Conservation (phyloP, 2,888 invertebrate genomes). For the Tetropium fuscum region DNA sequence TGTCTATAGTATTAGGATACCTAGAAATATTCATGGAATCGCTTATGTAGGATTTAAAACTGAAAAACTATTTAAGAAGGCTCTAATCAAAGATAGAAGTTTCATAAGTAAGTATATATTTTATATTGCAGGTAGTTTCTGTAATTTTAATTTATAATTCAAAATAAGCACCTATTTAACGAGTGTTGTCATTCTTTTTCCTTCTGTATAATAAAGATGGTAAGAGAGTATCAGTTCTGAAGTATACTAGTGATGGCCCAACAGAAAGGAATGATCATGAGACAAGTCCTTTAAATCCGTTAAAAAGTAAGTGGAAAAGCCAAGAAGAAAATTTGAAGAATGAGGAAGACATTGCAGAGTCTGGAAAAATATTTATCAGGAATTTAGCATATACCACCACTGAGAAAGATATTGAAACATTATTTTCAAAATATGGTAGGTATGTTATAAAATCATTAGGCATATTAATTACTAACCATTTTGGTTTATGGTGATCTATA, state of each 20-base stretch:
- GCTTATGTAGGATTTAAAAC: constrained; percentile 93
- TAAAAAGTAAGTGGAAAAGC: constrained; percentile 70
- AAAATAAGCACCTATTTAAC: background rate
- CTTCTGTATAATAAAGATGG: constrained; percentile 48
- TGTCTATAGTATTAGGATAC: constrained; percentile 83
- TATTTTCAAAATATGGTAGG: constrained; percentile 88
- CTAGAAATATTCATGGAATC: constrained; percentile 82
- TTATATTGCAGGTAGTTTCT: background rate
- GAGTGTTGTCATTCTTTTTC: background rate
- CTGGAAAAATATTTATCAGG: constrained; percentile 92
- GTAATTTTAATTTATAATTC: background rate
- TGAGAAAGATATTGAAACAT: constrained; percentile 84
- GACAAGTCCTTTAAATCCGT: constrained; percentile 46
- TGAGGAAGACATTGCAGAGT: constrained; percentile 87
- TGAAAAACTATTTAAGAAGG: constrained; percentile 83
- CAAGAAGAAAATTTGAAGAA: constrained; percentile 74
- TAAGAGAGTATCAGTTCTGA: constrained; percentile 56
- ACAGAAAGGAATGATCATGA: constrained; percentile 44
- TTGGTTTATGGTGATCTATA: too few species aligned
- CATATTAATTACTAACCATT: too few species aligned
- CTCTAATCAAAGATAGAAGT: constrained; percentile 85
- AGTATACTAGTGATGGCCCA: constrained; percentile 60
- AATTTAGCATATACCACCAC: constrained; percentile 90
- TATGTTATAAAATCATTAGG: too few species aligned
- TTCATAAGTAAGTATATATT: constrained; percentile 76